Evolutionary conservation across 2,888 invertebrate species (phyloP), one percentile per base, ranked within the genome.

Genomic region (Synergus umbraculus): DNA sequence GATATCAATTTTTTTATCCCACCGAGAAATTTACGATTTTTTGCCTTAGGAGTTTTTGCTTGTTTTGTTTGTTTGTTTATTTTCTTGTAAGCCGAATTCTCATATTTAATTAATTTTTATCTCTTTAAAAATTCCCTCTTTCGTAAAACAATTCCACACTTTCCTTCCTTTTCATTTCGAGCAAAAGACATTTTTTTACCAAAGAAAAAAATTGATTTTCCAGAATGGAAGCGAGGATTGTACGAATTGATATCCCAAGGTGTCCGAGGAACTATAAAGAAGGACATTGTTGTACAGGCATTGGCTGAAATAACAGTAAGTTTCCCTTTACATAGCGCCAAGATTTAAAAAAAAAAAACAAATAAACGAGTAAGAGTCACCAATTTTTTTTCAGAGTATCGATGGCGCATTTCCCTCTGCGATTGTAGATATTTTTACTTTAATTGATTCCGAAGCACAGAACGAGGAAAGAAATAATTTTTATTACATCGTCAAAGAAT

Each of bases 211-310:
- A 22, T 94, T 76, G 94, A 94, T 88, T 92, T 95, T 83, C 93
- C 94, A 90, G 95, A 95, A 87, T 93, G 97, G 87, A 95, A 96
- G 82, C 94, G 95, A 89, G 95, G 95, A 85, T 93, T 98, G 78
- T 97, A 97, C 93, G 96, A 97, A 89, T 93, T 98, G 83, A 93
- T 98, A 87, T 95, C 95, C 88, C 95, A 96, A 92, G 97, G 96
- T 60, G 93, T 97, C 77, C 94, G 94, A 84, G 97, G 97, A 73
- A 93, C 93, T 81, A 90, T 98, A 79, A 97, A 96, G 90, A 96
- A 95, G 91, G 98, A 98, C 90, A 94, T 95, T 76, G 95, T 96
- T 76, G 93, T 97, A 22, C 93, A 94, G 84, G 94, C 95, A 10
- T 93, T 98, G 65, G 94, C 94, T 87, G 98, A 98, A 88, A 93